These are phyloP conservation scores for Colossoma macropomum DNA, from an alignment of 2,113 vertebrate species.

Conservation along the genomic window DNA sequence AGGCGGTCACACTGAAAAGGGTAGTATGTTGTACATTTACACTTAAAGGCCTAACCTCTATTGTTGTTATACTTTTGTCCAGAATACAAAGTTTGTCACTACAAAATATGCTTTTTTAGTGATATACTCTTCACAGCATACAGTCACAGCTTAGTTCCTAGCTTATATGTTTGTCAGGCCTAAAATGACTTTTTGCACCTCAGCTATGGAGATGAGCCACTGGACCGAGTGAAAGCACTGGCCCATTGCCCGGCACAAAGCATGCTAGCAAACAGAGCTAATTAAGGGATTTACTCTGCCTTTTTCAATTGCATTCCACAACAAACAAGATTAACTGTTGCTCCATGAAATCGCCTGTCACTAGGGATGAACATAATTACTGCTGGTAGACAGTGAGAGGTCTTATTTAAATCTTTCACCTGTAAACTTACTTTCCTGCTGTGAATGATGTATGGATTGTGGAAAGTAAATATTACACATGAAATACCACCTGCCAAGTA, in stretches of 20 bases:
- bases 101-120: background rate
- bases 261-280: slow-evolving; percentile 46
- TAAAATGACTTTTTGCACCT: slow-evolving; percentile 42
- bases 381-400: slow-evolving; percentile 31
- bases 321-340: slow-evolving; percentile 55
- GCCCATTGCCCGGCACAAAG: slow-evolving; percentile 34
- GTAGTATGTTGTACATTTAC: background rate
- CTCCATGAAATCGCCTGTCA: slow-evolving; percentile 54
- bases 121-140: background rate
- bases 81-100: background rate
- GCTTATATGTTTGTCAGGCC: background rate
- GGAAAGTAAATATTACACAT: background rate
- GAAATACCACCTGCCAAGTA: background rate
- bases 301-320: slow-evolving; percentile 44
- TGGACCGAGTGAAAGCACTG: slow-evolving; percentile 37
- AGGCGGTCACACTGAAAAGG: background rate
- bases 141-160: background rate
- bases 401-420: slow-evolving; percentile 33
- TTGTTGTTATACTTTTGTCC: background rate
- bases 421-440: slow-evolving; percentile 17
- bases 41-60: background rate
- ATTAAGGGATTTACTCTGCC: slow-evolving; percentile 50
- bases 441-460: slow-evolving; percentile 25
- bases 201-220: slow-evolving; percentile 36
- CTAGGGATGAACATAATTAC: slow-evolving; percentile 41